Evolutionary conservation across 1,140 invertebrate species (phyloP), one percentile per base, ranked within the genome.

Genomic region (Drosophila mauritiana): DNA sequence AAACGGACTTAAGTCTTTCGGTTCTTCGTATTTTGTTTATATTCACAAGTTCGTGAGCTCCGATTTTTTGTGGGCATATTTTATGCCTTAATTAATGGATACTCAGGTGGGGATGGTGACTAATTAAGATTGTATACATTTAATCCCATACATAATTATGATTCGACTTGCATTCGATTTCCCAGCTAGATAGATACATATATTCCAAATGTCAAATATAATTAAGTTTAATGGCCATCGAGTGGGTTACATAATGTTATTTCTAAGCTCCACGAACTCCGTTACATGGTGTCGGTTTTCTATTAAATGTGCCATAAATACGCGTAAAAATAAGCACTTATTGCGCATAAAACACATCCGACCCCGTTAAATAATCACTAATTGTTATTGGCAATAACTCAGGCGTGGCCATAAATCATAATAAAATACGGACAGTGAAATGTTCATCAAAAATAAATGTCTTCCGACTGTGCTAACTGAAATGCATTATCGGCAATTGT

Each of bases 61-160:
- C n/a, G 12, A 6, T 3, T 31, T 48, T 48, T 46, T 52, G 22
- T 34, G 12, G 46, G 17, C 25, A 59, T 58, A 61, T 53, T 34
- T 62, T 34, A 37, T 49, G 27, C 6, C 64, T 68, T 65, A 43
- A 68, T 68, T 68, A 52, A 68, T 63, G 37, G 62, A 42, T 11
- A 53, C 25, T 15, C 17, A 0, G 12, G n/a, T 8, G 59, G 49
- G 22, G 42, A 11, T 49, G 31, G 10, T 27, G 20, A 43, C 64
- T 53, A 68, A 68, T 65, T 43, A 68, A 45, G 59, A 45, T 53
- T 65, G 61, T 4, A 34, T 51, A 11, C 52, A 31, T 27, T 20
- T 57, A 11, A 27, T 31, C n/a, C 13, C 45, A 57, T 62, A 52
- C 51, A 61, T 61, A 56, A 15, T 49, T 31, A 48, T 22, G 1